phyloP scores from a whole-genome alignment of 2,888 invertebrate species.

The Mylabris sibirica region DNA sequence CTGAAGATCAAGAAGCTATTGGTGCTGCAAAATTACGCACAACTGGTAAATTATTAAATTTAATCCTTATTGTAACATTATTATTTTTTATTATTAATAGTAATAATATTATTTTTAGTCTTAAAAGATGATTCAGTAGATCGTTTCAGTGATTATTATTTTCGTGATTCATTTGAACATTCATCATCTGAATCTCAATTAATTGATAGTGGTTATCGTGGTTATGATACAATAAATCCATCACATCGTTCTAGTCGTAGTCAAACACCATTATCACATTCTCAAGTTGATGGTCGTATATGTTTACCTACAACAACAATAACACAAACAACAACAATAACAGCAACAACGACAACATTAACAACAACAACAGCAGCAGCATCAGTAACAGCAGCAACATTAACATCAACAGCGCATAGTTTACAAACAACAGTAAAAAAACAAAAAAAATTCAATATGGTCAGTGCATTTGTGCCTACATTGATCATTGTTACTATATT shows the following conservation, averaged over 20 bases:
- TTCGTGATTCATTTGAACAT: conserved; percentile 79
- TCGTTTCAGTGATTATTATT: conserved; percentile 71
- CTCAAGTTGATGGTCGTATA: conserved; percentile 57
- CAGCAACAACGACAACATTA: conserved; percentile 27
- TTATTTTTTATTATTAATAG: conserved; percentile 6
- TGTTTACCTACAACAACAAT: conserved; percentile 50
- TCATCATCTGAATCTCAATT: conserved; percentile 81
- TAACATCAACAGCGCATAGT: conserved; percentile 29
- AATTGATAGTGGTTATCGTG: conserved; percentile 61
- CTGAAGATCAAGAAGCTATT: conserved; percentile 71
- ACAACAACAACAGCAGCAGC: conserved; percentile 20
- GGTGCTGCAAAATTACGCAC: conserved; percentile 56
- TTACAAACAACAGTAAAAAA: conserved; percentile 44
- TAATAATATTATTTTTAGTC: conserved; percentile 42
- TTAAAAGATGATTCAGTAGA: conserved; percentile 61
- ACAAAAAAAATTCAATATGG: conserved; percentile 67
- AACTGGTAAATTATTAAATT: conserved; percentile 50
- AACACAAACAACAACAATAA: background rate
- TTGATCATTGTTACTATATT: conserved; percentile 77
- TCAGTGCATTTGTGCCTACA: conserved; percentile 80
- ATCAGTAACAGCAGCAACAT: conserved; percentile 20
- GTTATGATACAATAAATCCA: conserved; percentile 58
- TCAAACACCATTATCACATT: conserved; percentile 61
- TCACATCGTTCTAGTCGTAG: conserved; percentile 63
- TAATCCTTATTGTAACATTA: no score